phyloP scores from a whole-genome alignment of 2,888 invertebrate genomes.

The Ectemnius continuus region DNA sequence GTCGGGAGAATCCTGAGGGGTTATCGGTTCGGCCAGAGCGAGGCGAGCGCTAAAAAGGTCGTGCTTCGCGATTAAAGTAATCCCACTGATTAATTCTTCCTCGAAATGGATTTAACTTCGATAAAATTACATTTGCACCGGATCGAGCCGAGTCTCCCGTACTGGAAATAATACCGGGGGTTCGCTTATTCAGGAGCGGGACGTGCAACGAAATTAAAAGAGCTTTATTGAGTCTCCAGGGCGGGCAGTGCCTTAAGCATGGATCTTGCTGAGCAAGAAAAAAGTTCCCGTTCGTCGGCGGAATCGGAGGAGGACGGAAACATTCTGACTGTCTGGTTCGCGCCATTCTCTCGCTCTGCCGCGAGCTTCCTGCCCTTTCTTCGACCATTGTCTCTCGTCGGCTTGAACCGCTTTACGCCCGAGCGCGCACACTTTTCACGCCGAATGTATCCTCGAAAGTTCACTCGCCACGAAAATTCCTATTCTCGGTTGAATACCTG shows the following conservation, averaged over 20 bases:
- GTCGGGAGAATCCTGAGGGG: too few species aligned
- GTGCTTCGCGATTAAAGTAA: constrained; percentile 2
- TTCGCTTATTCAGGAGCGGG: constrained; percentile 20
- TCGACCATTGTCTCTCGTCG: background rate
- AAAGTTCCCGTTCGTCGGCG: background rate
- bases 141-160: constrained; percentile 31
- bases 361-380: background rate
- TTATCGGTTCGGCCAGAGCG: background rate
- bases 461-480: background rate
- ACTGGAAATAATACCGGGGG: background rate
- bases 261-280: constrained; percentile 1
- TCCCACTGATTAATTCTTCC: constrained; percentile 28
- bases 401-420: background rate
- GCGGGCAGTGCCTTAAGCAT: background rate
- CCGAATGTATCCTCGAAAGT: background rate
- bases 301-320: background rate
- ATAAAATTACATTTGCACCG: constrained; percentile 44
- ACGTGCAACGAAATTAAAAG: constrained; percentile 44
- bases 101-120: constrained; percentile 46
- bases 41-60: background rate
- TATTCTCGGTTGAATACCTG: background rate
- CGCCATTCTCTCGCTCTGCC: background rate
- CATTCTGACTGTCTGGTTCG: background rate
- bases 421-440: background rate
- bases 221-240: constrained; percentile 4